A percentile compares a stretch with the other conserved stretches of the same genome.
Conservation (phyloP, 2,888 invertebrate species). For the Oscheius sp. region DNA sequence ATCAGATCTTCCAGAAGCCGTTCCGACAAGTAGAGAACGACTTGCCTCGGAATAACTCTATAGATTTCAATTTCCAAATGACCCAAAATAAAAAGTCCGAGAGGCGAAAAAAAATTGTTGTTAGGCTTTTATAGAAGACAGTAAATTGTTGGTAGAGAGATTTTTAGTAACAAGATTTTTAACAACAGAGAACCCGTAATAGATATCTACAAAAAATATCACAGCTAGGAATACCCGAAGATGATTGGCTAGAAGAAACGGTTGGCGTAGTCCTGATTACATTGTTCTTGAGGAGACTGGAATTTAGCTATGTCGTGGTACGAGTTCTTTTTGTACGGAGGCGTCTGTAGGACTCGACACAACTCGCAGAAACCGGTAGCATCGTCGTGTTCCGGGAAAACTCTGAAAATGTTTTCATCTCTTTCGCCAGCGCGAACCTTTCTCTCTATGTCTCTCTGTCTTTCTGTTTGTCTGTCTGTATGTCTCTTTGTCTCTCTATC, state of each 20-base stretch:
- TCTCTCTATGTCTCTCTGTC: no score
- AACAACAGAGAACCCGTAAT: not conserved
- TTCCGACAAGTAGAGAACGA: no score
- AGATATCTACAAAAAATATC: not conserved
- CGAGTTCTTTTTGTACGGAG: conserved; percentile 19
- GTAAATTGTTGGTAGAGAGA: not conserved
- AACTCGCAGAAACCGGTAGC: conserved; percentile 39
- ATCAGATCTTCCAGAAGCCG: no score
- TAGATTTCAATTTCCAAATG: conserved; percentile 21
- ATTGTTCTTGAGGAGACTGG: conserved; percentile 12
- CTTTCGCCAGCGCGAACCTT: not conserved
- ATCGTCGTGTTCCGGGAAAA: conserved; percentile 33
- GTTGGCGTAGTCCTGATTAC: conserved; percentile 25
- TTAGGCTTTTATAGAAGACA: not conserved
- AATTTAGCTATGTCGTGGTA: conserved; percentile 13
- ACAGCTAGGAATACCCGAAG: conserved; percentile 5
- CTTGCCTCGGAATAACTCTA: conserved; percentile 17
- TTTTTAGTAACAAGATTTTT: not conserved
- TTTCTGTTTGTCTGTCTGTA: no score
- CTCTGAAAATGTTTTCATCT: conserved; percentile 20
- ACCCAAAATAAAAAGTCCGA: conserved; percentile 26
- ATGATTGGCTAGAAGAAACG: not conserved
- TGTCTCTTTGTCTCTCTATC: no score
- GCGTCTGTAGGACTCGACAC: conserved; percentile 33
- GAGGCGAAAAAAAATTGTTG: conserved; percentile 5